Base-by-base conservation (phyloP, 2,888 invertebrate genomes). In the Platycheirus rosarum region DNA sequence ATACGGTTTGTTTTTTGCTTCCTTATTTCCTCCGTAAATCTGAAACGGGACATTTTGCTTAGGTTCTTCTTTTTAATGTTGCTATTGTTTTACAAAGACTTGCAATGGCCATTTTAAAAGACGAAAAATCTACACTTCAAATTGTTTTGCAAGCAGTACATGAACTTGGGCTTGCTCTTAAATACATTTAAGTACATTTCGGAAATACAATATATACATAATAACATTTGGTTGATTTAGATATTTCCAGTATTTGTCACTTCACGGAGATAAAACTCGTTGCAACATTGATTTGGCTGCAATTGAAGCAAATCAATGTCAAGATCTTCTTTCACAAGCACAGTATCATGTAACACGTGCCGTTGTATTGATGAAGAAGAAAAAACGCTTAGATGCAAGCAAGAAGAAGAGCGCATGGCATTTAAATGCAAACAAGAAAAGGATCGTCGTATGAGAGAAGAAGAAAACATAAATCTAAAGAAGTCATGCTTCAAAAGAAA, bases 261-360 rank as follows among this genome's bases (percentile, higher is more conserved):
- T 93, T 13, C 92, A 95, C 88, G 96, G 95, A 0, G 97, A 97
- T 88, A 92, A 95, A 86, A 94, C 94, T 91, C 93, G 93, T 63
- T 95, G 95, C 87, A 95, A 96, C 88, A 92, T 95, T 29, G 93
- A 93, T 44, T 92, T 96, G 69, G 97, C 98, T 1, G 95, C 93
- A 13, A 92, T 94, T 13, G 98, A 98, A 90, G 97, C 97, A 0
- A 92, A 97, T 69, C 96, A 97, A 85, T 99, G 99, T 89, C 97
- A 97, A 87, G 99, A 99, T 93, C 92, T 99, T 87, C 92, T 99
- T 73, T 97, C 97, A 20, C 98, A 98, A 91, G 98, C 98, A 8
- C 97, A 98, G 89, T 98, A 98, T 91, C 98, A 98, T 90, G 97
- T 99, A 65, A 94, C 96, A 0, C 92, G 98, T 87, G 97, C 98